Conservation (phyloP, 2,888 invertebrate species). For the Himalopsyche tibetana region DNA sequence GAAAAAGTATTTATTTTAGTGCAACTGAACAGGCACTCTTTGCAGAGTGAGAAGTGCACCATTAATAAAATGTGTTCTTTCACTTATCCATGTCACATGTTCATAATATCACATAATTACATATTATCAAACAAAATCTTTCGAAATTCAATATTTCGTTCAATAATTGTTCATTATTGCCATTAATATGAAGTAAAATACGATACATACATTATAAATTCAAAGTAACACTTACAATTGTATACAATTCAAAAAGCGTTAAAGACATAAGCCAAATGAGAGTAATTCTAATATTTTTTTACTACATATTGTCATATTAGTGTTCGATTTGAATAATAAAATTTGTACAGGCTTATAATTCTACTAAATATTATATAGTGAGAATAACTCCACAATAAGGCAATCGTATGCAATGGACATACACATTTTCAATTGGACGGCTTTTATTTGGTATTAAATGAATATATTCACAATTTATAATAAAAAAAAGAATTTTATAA, state of each 20-base stretch:
- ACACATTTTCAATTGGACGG: conserved; percentile 32
- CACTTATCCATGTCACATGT: neutral
- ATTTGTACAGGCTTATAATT: conserved; percentile 37
- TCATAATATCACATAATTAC: conserved; percentile 27
- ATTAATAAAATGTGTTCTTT: neutral
- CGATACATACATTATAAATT: conserved; percentile 6
- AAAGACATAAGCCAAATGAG: neutral
- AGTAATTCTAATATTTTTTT: conserved; percentile 14
- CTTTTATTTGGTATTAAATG: conserved; percentile 39
- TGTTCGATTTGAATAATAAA: conserved; percentile 20
- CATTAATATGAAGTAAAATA: conserved; percentile 2
- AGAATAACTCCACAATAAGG: conserved; percentile 16
- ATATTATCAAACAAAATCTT: conserved; percentile 2
- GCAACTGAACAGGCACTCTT: conserved; percentile 55
- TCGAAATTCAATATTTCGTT: conserved; percentile 19
- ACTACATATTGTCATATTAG: neutral
- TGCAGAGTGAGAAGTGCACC: conserved; percentile 56
- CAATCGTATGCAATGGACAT: conserved; percentile 13
- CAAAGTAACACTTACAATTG: conserved; percentile 24
- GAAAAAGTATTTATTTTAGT: conserved; percentile 12
- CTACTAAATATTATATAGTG: conserved; percentile 35
- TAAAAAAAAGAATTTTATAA: neutral
- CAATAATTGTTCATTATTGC: neutral
- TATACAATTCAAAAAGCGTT: conserved; percentile 16
- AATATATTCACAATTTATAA: conserved; percentile 17